Percentiles rank a stretch among this genome's conserved stretches.
phyloP scores from a whole-genome alignment of 2,888 invertebrate genomes.

The Folsomia manolachei region DNA sequence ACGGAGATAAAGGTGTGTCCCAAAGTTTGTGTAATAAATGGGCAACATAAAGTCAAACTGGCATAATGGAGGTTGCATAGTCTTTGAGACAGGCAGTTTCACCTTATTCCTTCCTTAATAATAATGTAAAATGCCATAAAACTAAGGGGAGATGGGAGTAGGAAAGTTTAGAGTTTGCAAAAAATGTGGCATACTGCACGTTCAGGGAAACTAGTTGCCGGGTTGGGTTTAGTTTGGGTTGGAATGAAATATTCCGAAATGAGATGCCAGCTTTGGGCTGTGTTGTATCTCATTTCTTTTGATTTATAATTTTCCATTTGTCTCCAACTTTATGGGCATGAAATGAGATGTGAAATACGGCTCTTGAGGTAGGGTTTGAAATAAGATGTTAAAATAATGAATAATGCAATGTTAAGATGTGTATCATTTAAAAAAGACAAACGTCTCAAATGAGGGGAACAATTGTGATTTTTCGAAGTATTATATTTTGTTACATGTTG shows the following conservation, averaged over 20 bases:
- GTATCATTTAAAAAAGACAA: too few species aligned
- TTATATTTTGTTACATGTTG: too few species aligned
- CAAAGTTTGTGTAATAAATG: neutral
- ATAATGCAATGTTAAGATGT: too few species aligned
- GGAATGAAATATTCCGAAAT: constrained; percentile 1
- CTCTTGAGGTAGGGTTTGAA: neutral
- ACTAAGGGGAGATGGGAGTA: neutral
- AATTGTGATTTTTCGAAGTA: too few species aligned
- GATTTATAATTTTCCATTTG: constrained; percentile 18
- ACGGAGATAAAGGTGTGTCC: neutral
- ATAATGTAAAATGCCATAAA: neutral
- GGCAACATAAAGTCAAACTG: neutral
- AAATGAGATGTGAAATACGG: neutral
- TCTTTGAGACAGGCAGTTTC: neutral
- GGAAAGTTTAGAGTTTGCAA: too few species aligned
- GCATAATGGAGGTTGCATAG: neutral
- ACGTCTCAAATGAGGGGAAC: too few species aligned
- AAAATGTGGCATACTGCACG: neutral
- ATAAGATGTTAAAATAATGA: too few species aligned
- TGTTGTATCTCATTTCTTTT: constrained; percentile 19
- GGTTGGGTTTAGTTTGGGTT: neutral
- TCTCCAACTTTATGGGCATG: neutral
- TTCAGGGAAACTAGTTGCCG: neutral
- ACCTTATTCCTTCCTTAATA: neutral
- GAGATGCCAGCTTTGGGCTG: constrained; percentile 10